Evolutionary conservation across 35 echinoderm and acorn worm species (phyloP), one percentile per base, ranked within the genome.

Genomic region (Stichopus chloronotus): DNA sequence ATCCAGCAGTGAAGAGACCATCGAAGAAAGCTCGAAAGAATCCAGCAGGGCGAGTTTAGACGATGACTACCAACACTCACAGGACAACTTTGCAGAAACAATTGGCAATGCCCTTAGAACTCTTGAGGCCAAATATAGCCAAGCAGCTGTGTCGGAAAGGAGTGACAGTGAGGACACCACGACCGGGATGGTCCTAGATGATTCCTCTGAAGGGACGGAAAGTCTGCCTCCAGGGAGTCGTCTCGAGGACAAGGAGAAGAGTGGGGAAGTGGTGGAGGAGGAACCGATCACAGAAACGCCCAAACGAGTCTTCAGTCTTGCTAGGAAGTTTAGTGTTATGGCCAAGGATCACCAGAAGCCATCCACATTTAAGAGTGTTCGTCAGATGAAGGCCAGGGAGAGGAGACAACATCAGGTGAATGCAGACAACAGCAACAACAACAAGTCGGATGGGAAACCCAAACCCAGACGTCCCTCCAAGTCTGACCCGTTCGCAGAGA

Each of bases 61-160:
- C 68, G 83, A 92, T 25, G 71, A 92, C 54, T 76, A 81, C 24
- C 84, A 78, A 25, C 86, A 81, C 9, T 94, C 93, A 77, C 81
- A 96, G 59, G 95, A 96, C 88, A 94, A 96, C 72, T 93, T 96
- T 24, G 58, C 81, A 60, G 93, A 96, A 16, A 91, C 93, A 83
- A 80, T 96, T 23, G 94, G 92, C 91, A 88, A 82, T 94, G 95
- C 90, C 54, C 94, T 94, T 55, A 97, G 94, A 21, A 91, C 55
- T 55, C 68, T 97, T 8, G 96, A 94, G 74, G 87, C 82, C 9
- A 97, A 97, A 52, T 93, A 97, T 85, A 63, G 72, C 20, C 8
- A 59, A 8, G 17, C 53, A 25, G 57, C 5, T 52, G 5, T 7
- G 16, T 55, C 53, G 16, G 90, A 92, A 8, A 63, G 63, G 65